Conservation (phyloP, 2,797 vertebrate genomes). For the Hirundo rustica region DNA sequence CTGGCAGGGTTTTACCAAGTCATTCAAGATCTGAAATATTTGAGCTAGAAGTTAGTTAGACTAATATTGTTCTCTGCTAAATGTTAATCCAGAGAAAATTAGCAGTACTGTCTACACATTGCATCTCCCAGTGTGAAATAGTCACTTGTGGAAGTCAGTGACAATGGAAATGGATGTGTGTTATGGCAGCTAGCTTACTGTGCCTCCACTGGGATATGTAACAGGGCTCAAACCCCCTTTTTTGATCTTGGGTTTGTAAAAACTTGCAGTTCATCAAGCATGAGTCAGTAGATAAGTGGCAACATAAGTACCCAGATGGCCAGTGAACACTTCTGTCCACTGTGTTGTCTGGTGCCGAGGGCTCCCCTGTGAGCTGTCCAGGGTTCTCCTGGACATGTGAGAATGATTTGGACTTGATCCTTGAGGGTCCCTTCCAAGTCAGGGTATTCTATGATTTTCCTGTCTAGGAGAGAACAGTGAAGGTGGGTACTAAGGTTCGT, state of each 20-base stretch:
- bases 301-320: fast-evolving
- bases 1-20: background rate
- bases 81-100: background rate
- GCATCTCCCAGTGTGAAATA: background rate
- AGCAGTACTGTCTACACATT: background rate
- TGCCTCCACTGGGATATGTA: background rate
- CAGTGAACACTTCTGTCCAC: background rate
- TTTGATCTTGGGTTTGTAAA: background rate
- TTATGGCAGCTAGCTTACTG: background rate
- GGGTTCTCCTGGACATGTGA: background rate
- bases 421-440: background rate
- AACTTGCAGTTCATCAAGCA: background rate
- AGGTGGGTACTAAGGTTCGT: background rate
- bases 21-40: background rate
- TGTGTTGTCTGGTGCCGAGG: background rate
- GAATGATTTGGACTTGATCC: background rate
- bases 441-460: background rate
- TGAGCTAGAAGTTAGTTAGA: background rate
- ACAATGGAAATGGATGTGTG: background rate
- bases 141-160: background rate
- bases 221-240: background rate
- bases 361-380: background rate
- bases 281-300: background rate
- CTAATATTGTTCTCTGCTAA: background rate
- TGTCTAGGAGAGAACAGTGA: background rate